Conservation (phyloP, 2,113 vertebrate species). For the Elachura formosa region DNA sequence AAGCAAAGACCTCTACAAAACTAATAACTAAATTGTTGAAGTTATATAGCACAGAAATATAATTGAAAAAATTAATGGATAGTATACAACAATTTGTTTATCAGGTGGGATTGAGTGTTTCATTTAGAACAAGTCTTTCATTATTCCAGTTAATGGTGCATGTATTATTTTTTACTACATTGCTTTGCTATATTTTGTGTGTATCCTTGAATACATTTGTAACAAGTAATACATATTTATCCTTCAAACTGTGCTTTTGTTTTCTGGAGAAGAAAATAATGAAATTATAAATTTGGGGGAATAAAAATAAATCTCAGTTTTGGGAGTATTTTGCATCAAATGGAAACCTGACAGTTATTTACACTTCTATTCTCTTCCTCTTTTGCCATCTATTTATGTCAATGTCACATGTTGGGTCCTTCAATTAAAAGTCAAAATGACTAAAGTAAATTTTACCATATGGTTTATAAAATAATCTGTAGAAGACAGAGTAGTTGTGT, state of each 20-base stretch:
- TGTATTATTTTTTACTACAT: background rate
- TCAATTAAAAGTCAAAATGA: background rate
- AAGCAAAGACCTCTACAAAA: background rate
- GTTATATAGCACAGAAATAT: background rate
- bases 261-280: background rate
- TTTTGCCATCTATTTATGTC: background rate
- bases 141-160: background rate
- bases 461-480: background rate
- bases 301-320: background rate
- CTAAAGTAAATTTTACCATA: background rate
- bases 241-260: background rate
- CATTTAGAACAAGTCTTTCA: background rate
- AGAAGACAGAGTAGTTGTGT: background rate
- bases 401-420: fast-evolving
- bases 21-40: background rate
- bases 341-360: background rate
- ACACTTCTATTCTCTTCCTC: background rate
- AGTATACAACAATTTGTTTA: background rate
- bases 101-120: background rate
- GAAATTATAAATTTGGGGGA: background rate
- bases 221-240: background rate
- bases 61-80: background rate
- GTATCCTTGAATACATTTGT: background rate
- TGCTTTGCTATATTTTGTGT: background rate
- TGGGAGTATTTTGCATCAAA: background rate